Percentiles rank a stretch among this genome's conserved stretches.
Evolutionary conservation across 2,888 invertebrate genomes (phyloP).

Genomic region (Auanema sp.): DNA sequence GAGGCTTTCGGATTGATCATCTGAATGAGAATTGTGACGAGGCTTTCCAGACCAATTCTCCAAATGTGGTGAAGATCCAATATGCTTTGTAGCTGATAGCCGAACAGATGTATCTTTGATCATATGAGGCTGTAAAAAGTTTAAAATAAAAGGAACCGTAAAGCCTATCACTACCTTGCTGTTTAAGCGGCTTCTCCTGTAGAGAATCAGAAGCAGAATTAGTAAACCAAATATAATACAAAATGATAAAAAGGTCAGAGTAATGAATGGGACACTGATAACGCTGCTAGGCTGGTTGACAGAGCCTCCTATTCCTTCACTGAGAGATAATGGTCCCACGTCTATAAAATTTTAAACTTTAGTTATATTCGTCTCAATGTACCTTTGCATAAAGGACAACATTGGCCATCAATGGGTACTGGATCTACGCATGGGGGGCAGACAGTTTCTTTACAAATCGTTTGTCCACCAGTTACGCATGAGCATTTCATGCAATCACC

Average conservation of each 20-base stretch:
- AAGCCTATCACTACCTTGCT: conserved; percentile 24
- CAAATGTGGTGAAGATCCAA: conserved; percentile 44
- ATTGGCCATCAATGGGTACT: conserved; percentile 68
- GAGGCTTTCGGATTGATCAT: conserved; percentile 44
- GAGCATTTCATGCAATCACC: conserved; percentile 51
- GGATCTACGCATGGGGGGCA: conserved; percentile 52
- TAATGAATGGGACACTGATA: conserved; percentile 18
- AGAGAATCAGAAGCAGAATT: conserved; percentile 44
- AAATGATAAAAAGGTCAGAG: conserved; percentile 25
- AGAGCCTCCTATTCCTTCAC: background rate
- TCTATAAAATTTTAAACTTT: background rate
- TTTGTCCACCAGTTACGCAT: conserved; percentile 52
- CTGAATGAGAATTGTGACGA: conserved; percentile 23
- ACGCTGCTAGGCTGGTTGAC: conserved; percentile 5
- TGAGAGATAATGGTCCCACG: conserved; percentile 7
- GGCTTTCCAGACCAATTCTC: conserved; percentile 29
- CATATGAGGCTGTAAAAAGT: conserved; percentile 1
- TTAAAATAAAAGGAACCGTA: background rate
- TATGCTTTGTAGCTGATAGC: conserved; percentile 36
- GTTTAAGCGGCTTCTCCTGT: conserved; percentile 38
- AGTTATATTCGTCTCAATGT: background rate
- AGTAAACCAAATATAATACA: conserved; percentile 30
- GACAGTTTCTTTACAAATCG: conserved; percentile 54
- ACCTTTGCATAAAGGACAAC: conserved; percentile 68
- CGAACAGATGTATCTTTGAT: conserved; percentile 27